These are phyloP conservation scores for Deilephila porcellus DNA, from an alignment of 2,888 invertebrate genomes.

Conservation along the genomic window DNA sequence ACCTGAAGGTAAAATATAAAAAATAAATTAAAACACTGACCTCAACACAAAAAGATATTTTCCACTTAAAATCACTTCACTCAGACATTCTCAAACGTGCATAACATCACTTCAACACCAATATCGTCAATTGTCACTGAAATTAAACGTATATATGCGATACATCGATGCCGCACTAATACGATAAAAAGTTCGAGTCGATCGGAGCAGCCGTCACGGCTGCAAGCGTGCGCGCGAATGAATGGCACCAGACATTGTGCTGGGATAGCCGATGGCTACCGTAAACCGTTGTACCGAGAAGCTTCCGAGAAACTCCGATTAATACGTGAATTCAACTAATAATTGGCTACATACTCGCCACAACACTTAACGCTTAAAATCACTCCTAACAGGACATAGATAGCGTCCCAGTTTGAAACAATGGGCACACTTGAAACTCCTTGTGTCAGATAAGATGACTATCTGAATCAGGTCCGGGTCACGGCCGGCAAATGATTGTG, in stretches of 20 bases:
- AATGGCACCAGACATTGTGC: slow-evolving; percentile 47
- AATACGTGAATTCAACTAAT: slow-evolving; percentile 14
- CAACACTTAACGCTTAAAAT: slow-evolving; percentile 14
- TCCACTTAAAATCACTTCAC: slow-evolving; percentile 24
- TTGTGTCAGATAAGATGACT: slow-evolving; percentile 59
- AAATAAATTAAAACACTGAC: slow-evolving; percentile 33
- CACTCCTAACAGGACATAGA: slow-evolving; percentile 30
- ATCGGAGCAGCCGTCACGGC: slow-evolving; percentile 63
- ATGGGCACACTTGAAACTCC: slow-evolving; percentile 54
- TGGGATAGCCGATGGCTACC: slow-evolving; percentile 17
- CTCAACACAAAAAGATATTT: slow-evolving; percentile 19
- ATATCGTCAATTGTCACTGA: slow-evolving; percentile 36
- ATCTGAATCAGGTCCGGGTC: slow-evolving; percentile 59
- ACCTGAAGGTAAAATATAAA: neutral
- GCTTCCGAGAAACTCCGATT: slow-evolving; percentile 19
- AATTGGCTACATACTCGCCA: slow-evolving; percentile 1
- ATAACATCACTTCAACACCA: slow-evolving; percentile 39
- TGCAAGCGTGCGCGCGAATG: slow-evolving; percentile 76
- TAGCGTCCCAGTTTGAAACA: slow-evolving; percentile 44
- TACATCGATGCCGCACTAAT: slow-evolving; percentile 57
- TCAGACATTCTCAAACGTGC: neutral
- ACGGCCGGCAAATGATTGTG: slow-evolving; percentile 57
- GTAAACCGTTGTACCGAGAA: slow-evolving; percentile 4
- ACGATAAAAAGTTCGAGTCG: slow-evolving; percentile 50
- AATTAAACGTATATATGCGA: slow-evolving; percentile 47